Evolutionary conservation across 2,797 vertebrate genomes (phyloP).

Genomic region (Platalea minor): DNA sequence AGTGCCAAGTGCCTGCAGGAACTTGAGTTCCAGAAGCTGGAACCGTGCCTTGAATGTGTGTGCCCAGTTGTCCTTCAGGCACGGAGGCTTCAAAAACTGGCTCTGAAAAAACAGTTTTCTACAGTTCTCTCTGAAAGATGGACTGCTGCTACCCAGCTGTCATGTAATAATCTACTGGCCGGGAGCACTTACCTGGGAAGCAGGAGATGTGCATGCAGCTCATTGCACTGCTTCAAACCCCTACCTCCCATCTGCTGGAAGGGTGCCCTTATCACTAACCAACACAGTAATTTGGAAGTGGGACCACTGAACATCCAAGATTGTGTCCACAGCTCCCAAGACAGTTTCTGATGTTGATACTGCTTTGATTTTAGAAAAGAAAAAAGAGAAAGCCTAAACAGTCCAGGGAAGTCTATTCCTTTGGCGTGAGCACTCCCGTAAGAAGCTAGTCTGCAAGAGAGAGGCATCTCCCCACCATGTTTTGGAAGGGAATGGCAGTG

Average conservation of each 20-base stretch:
- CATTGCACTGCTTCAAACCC: background rate
- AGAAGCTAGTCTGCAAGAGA: background rate
- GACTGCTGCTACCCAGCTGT: background rate
- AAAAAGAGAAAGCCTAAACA: background rate
- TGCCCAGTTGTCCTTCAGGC: background rate
- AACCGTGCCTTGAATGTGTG: background rate
- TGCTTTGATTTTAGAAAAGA: background rate
- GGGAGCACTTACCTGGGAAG: background rate
- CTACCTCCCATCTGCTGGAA: background rate
- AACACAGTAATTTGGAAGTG: background rate
- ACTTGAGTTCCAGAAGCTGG: background rate
- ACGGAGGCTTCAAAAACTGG: background rate
- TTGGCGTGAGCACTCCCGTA: background rate
- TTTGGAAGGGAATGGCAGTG: background rate
- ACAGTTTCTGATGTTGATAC: background rate
- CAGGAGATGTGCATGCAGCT: background rate
- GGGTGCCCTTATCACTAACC: background rate
- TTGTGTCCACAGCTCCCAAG: background rate
- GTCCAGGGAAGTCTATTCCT: background rate
- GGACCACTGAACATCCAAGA: background rate
- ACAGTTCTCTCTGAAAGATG: background rate
- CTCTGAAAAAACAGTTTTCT: background rate
- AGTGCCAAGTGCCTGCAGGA: background rate
- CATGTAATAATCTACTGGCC: background rate
- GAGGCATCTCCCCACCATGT: background rate